Conservation (phyloP, 2,797 vertebrate genomes). For the Enteromius thamalakanensis region DNA sequence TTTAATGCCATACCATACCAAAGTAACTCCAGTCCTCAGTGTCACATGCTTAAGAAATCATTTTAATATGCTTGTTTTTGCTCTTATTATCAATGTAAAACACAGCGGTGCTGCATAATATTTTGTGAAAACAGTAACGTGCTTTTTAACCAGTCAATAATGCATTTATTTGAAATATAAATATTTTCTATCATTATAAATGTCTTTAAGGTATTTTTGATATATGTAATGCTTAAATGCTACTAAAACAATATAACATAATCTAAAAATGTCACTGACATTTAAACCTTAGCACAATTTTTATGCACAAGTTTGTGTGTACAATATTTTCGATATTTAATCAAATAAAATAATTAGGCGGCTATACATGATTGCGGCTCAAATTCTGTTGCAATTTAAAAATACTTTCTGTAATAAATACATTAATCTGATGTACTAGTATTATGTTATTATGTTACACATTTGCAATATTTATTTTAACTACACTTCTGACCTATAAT, state of each 20-base stretch:
- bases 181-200: neutral
- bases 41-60: neutral
- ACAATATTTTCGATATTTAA: neutral
- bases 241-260: neutral
- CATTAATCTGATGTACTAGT: neutral
- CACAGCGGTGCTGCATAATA: neutral
- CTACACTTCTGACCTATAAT: neutral
- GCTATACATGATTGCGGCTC: neutral
- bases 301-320: neutral
- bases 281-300: neutral
- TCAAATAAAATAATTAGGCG: neutral
- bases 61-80: neutral
- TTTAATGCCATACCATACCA: neutral
- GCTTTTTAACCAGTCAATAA: neutral
- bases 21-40: neutral
- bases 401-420: neutral
- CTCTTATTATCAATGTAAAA: neutral
- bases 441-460: neutral
- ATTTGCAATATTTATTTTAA: neutral
- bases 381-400: neutral
- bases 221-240: neutral
- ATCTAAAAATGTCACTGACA: neutral
- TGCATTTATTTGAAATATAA: neutral
- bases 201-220: too few species aligned
- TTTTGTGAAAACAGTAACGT: neutral